These are phyloP conservation scores for Hassar affinis DNA, from an alignment of 2,113 vertebrate genomes.

Conservation along the genomic window DNA sequence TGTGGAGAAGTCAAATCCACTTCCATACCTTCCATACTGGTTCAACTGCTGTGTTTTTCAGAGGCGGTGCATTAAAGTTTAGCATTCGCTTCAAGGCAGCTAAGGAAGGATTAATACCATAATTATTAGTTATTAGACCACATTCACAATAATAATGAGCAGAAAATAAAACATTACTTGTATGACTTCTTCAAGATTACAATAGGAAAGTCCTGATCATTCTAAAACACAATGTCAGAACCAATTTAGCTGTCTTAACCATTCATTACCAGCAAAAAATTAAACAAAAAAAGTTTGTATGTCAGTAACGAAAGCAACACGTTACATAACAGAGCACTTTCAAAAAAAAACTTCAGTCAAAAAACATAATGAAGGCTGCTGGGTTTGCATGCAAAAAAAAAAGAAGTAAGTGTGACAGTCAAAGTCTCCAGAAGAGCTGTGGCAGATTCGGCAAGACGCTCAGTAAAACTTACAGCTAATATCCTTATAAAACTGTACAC, in stretches of 20 bases:
- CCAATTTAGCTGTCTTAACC: neutral
- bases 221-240: neutral
- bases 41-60: conserved; percentile 91
- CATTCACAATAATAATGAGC: neutral
- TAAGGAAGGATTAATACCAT: conserved; percentile 61
- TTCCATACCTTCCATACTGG: conserved; percentile 99
- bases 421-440: too few relatives aligned
- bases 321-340: too few relatives aligned
- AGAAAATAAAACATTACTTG: neutral
- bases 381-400: too few relatives aligned
- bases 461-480: too few relatives aligned
- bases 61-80: conserved; percentile 92
- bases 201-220: neutral
- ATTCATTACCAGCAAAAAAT: too few relatives aligned
- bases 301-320: too few relatives aligned
- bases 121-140: neutral
- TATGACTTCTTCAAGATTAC: neutral
- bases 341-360: too few relatives aligned
- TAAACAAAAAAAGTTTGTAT: too few relatives aligned
- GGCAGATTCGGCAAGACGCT: too few relatives aligned
- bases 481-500: too few relatives aligned
- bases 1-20: conserved; percentile 34
- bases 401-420: too few relatives aligned
- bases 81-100: conserved; percentile 95
- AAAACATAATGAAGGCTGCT: too few relatives aligned